Percentiles rank a stretch among this genome's conserved stretches.
Conservation (phyloP, 2,888 invertebrate species). For the Sinohyriopsis cumingii region DNA sequence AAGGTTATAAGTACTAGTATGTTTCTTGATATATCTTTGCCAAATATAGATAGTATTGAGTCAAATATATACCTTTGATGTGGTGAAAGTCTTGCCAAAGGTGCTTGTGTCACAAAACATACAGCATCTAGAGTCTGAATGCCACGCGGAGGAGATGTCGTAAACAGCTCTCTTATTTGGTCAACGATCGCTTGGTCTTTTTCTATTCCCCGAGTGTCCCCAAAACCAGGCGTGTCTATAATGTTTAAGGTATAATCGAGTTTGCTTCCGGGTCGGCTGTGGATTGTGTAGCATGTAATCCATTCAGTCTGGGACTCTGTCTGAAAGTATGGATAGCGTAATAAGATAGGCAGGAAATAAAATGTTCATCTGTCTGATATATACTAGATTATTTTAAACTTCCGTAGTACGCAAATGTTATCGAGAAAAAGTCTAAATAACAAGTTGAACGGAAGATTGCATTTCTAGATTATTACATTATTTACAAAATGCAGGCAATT, state of each 20-base stretch:
- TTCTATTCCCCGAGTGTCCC: conserved; percentile 20
- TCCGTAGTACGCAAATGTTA: no score
- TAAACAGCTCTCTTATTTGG: conserved; percentile 16
- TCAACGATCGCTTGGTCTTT: conserved; percentile 18
- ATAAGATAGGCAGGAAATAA: background rate
- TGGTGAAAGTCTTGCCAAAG: background rate
- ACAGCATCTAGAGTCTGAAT: conserved; percentile 5
- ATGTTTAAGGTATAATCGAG: conserved; percentile 18
- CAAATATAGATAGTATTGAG: conserved; percentile 6
- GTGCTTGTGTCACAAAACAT: conserved; percentile 3
- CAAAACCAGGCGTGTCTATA: conserved; percentile 28
- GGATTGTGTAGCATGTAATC: conserved; percentile 28
- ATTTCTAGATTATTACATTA: no score
- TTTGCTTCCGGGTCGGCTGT: conserved; percentile 10
- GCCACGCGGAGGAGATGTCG: background rate
- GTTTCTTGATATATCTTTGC: conserved; percentile 7
- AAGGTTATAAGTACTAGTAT: conserved; percentile 8
- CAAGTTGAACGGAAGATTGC: no score
- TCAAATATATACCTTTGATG: conserved; percentile 8
- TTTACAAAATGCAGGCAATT: no score
- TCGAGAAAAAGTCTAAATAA: no score
- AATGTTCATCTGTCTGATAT: background rate
- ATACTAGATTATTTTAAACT: no score
- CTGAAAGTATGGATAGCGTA: conserved; percentile 3
- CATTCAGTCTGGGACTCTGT: conserved; percentile 29